Base-by-base conservation (phyloP, 2,797 vertebrate genomes). In the Spinibarbus caldwelli region DNA sequence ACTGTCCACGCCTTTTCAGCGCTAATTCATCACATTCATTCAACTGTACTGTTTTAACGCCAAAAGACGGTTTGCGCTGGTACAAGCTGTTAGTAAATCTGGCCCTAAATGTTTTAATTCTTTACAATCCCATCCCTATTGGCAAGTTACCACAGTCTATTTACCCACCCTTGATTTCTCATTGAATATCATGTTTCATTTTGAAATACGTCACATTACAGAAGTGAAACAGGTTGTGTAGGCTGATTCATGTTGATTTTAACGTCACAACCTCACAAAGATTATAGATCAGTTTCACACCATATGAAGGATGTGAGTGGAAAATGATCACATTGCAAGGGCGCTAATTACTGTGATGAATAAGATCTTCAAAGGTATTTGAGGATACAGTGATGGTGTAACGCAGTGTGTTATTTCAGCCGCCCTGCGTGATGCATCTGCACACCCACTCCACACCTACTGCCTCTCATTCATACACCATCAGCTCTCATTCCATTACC, bases 381-480 rank as follows among this genome's bases (percentile, higher is more conserved):
- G 76, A 82, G 78, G 70, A 79, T 68, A 49, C 12, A 17, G 38
- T 38, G 90, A 85, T 52, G n/a, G 2, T 54, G 7, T 52, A 41
- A 64, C 73, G 87, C 91, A 66, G 86, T 88, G 87, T 92, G 87
- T 92, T 93, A 90, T 93, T 93, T 90, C 52, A 90, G 86, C 86
- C 86, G 43, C 87, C 88, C 87, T 89, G 90, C 71, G 36, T 87
- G 88, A 92, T 93, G 90, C 88, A 92, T 92, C 94, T 89, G 87
- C 91, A 92, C 92, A 78, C 94, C 92, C 92, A 94, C 93, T 91
- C 90, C 88, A 93, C 93, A 86, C 93, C 93, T 87, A 93, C 91
- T 12, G 86, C 84, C 85, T 85, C 91, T 94, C 91, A 92, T 93
- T 91, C 91, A 90, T 80, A 91, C 91, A 91, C 89, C 86, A 91